phyloP scores from a whole-genome alignment of 2,113 vertebrate species.

The Etheostoma spectabile region DNA sequence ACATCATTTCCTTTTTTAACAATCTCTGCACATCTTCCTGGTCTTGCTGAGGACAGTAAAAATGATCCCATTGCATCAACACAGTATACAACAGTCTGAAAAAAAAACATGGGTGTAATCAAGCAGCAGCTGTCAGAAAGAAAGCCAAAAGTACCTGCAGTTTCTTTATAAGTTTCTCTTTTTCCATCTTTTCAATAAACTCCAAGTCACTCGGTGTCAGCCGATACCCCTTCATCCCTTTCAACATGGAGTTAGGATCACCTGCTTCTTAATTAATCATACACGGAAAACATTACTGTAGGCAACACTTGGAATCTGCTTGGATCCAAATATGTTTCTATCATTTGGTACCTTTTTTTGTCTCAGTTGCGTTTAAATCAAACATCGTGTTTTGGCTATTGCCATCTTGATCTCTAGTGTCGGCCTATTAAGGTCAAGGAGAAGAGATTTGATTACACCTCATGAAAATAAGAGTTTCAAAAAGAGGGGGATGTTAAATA shows the following conservation, averaged over 20 bases:
- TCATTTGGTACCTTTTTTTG: constrained; percentile 10
- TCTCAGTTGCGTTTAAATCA: neutral
- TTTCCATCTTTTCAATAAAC: constrained; percentile 68
- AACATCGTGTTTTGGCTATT: accelerated
- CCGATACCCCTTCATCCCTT: constrained; percentile 78
- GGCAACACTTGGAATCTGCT: neutral
- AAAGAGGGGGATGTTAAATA: neutral
- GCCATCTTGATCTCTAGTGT: too few species aligned
- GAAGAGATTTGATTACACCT: accelerated
- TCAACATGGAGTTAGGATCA: constrained; percentile 58
- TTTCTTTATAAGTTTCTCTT: constrained; percentile 57
- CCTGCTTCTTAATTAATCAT: neutral
- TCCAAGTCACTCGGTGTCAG: constrained; percentile 68
- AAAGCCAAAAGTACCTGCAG: constrained; percentile 58
- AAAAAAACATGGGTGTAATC: accelerated
- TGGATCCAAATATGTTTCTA: neutral
- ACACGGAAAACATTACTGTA: neutral
- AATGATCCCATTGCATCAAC: too few species aligned
- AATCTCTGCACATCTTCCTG: constrained; percentile 45
- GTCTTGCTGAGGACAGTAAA: constrained; percentile 50
- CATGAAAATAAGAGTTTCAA: too few species aligned
- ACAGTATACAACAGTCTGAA: too few species aligned
- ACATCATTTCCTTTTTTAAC: constrained; percentile 36
- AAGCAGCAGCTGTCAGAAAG: neutral
- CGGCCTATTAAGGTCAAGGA: constrained; percentile 15